Percentiles rank a stretch among this genome's conserved stretches.
Evolutionary conservation across 2,113 vertebrate genomes (phyloP).

Genomic region (Lophotis ruficrista): DNA sequence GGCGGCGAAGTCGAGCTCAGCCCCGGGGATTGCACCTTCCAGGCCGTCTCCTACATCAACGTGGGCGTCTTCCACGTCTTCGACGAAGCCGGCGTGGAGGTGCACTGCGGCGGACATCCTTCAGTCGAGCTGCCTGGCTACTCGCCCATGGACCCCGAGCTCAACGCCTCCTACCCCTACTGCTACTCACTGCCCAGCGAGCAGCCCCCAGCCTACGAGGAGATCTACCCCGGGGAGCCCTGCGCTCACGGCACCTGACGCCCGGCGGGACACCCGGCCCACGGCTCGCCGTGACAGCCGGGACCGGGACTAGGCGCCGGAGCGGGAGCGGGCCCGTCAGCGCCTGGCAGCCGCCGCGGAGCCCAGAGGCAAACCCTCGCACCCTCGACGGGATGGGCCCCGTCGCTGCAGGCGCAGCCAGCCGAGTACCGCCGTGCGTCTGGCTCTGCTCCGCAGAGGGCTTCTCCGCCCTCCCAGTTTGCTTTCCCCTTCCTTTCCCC

Average conservation of each 20-base stretch:
- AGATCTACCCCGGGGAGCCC: constrained; percentile 86
- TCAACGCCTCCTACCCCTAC: constrained; percentile 88
- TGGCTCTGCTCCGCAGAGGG: neutral
- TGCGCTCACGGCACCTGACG: constrained; percentile 24
- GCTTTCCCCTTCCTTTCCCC: neutral
- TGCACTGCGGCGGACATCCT: constrained; percentile 88
- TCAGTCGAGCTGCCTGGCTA: constrained; percentile 94
- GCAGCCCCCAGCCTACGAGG: constrained; percentile 87
- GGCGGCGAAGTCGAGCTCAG: constrained; percentile 85
- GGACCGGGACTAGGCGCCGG: neutral
- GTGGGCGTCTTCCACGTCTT: constrained; percentile 84
- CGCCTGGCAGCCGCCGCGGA: neutral
- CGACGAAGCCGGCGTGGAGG: constrained; percentile 89
- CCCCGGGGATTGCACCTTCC: constrained; percentile 77
- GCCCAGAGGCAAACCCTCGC: neutral
- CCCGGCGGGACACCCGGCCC: neutral
- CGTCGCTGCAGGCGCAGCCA: neutral
- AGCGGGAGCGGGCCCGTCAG: neutral
- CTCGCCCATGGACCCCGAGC: constrained; percentile 87
- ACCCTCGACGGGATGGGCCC: neutral
- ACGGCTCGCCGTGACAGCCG: neutral
- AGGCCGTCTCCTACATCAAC: constrained; percentile 93
- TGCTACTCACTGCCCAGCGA: constrained; percentile 87
- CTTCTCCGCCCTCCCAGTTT: neutral
- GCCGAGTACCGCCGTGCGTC: neutral